Conservation (phyloP, 2,797 vertebrate genomes). For the Vireo griseus region DNA sequence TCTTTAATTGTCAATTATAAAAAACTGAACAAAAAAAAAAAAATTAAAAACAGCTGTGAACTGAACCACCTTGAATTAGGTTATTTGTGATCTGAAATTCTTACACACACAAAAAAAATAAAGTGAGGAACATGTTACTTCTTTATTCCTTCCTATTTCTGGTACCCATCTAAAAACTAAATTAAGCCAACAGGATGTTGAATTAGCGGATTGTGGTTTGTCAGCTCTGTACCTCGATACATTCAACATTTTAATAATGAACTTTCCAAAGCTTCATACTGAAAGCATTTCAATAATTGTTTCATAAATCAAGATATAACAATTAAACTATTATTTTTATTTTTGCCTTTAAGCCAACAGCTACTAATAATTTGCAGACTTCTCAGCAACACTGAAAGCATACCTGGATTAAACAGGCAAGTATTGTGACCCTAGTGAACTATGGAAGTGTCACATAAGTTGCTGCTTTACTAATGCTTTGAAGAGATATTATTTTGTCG, state of each 20-base stretch:
- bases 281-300: slow-evolving; percentile 12
- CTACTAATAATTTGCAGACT: not conserved
- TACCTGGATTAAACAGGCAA: not conserved
- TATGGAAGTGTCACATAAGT: not conserved
- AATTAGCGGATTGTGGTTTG: not conserved
- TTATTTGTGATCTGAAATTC: not conserved
- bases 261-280: not conserved
- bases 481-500: not conserved
- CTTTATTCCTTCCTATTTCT: not conserved
- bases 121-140: not conserved
- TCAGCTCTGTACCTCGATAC: not conserved
- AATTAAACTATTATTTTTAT: not conserved
- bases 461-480: not conserved
- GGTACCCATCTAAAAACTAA: not conserved
- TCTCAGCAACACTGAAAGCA: not conserved
- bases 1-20: not conserved
- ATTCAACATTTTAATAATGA: not conserved
- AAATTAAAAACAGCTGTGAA: not conserved
- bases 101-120: not conserved
- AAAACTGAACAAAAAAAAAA: not conserved
- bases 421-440: not conserved
- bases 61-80: not conserved
- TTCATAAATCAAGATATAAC: slow-evolving; percentile 7
- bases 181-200: not conserved
- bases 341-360: not conserved